phyloP scores from a whole-genome alignment of 2,888 invertebrate genomes.

The Platypus cylindrus region DNA sequence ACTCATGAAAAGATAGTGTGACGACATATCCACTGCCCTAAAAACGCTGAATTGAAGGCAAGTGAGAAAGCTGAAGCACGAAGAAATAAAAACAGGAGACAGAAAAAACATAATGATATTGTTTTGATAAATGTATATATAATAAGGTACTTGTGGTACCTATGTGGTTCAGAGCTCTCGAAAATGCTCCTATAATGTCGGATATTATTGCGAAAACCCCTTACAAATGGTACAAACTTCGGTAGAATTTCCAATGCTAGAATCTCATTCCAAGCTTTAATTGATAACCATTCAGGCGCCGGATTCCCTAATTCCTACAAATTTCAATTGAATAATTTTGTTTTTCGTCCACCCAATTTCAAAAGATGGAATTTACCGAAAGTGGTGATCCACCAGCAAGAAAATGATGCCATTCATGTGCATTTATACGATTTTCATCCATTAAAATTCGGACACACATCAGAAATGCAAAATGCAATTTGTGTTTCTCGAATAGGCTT shows the following conservation, averaged over 20 bases:
- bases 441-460: constrained; percentile 55
- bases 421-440: constrained; percentile 45
- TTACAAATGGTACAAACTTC: constrained; percentile 48
- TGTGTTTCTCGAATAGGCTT: constrained; percentile 81
- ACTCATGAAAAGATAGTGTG: too few species aligned
- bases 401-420: constrained; percentile 60
- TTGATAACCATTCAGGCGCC: constrained; percentile 66
- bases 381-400: constrained; percentile 58
- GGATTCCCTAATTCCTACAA: constrained; percentile 52
- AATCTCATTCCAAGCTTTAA: constrained; percentile 70
- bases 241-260: constrained; percentile 55
- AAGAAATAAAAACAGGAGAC: too few species aligned
- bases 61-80: too few species aligned
- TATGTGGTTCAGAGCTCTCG: constrained; percentile 56
- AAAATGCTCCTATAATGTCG: constrained; percentile 49
- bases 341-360: not conserved
- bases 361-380: constrained; percentile 32
- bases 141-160: too few species aligned
- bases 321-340: not conserved
- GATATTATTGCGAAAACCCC: constrained; percentile 42
- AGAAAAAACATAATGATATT: too few species aligned
- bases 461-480: constrained; percentile 72
- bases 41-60: too few species aligned
- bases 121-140: too few species aligned
- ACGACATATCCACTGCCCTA: too few species aligned